A percentile compares a stretch with the other conserved stretches of the same genome.
Evolutionary conservation across 2,797 vertebrate genomes (phyloP).

Genomic region (Leptodactylus fallax): DNA sequence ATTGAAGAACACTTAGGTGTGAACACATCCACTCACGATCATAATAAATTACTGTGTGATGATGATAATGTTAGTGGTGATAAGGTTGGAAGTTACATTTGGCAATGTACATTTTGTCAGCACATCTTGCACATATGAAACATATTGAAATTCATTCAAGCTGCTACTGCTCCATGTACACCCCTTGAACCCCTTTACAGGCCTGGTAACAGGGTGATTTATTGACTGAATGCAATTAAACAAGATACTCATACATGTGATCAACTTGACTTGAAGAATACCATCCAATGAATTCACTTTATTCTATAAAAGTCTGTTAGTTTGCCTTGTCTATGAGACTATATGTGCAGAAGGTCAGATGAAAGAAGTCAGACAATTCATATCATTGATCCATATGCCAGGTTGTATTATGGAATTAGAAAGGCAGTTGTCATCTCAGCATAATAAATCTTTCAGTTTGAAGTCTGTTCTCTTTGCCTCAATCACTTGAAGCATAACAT

Average conservation of each 20-base stretch:
- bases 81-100: background rate
- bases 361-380: constrained; percentile 18
- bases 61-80: too few relatives aligned
- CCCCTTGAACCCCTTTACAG: background rate
- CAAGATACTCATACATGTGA: background rate
- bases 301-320: background rate
- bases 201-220: background rate
- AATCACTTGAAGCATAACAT: background rate
- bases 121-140: too few relatives aligned
- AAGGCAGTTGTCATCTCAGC: background rate
- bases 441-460: constrained; percentile 20
- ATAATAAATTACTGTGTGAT: too few relatives aligned
- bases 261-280: background rate
- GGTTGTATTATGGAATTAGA: background rate
- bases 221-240: background rate
- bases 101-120: background rate
- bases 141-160: too few relatives aligned
- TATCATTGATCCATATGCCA: constrained; percentile 22
- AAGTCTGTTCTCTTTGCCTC: background rate
- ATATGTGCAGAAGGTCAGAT: constrained; percentile 21
- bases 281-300: background rate
- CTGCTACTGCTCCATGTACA: too few relatives aligned
- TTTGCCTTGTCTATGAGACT: background rate
- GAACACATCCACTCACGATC: too few relatives aligned
- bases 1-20: too few relatives aligned